phyloP scores from a whole-genome alignment of 2,113 vertebrate species.

The Hyaena hyaena region DNA sequence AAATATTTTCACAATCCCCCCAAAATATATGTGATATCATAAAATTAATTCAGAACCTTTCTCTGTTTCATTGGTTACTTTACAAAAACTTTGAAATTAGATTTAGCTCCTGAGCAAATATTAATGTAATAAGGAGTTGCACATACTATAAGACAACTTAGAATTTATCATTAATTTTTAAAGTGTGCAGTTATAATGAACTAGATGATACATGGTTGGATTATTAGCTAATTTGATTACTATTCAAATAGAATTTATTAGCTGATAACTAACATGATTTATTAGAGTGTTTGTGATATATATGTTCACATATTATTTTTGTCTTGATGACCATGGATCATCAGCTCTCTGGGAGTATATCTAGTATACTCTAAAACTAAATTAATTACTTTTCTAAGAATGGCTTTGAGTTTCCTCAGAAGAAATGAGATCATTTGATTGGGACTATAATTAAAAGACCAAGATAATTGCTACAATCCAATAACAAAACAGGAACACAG shows the following conservation, averaged over 20 bases:
- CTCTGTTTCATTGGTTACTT: background rate
- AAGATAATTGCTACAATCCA: conserved; percentile 24
- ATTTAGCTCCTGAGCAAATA: background rate
- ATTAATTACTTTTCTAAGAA: conserved; percentile 10
- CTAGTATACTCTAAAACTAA: background rate
- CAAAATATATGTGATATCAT: background rate
- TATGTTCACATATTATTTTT: background rate
- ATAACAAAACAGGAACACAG: background rate
- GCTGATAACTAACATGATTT: background rate
- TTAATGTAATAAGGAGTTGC: background rate
- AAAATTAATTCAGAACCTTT: conserved; percentile 15
- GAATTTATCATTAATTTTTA: background rate
- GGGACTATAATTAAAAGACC: background rate
- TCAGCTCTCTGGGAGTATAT: background rate
- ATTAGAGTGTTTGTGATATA: background rate
- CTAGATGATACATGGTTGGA: background rate
- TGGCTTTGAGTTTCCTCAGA: background rate
- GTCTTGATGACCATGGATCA: background rate
- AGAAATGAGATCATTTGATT: conserved; percentile 22
- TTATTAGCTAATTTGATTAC: background rate
- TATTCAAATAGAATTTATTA: background rate
- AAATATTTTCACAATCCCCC: background rate
- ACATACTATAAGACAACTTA: background rate
- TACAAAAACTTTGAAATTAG: conserved; percentile 25
- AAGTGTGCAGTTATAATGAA: background rate